These are phyloP conservation scores for Platycheirus rosarum DNA, from an alignment of 2,888 invertebrate genomes.

Conservation along the genomic window DNA sequence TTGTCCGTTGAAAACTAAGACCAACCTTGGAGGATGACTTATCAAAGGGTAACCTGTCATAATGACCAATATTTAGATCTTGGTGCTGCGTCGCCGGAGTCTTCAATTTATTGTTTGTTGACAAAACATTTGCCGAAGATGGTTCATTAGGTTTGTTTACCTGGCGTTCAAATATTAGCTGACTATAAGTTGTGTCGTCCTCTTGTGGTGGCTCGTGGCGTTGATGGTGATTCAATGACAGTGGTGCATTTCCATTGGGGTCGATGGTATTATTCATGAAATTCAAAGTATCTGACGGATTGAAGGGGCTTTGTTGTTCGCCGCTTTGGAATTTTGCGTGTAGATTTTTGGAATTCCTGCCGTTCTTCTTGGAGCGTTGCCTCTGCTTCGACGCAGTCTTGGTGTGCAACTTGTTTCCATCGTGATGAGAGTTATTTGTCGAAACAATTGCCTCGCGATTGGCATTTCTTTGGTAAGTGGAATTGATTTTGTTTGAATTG, in stretches of 20 bases:
- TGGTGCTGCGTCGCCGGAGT: background rate
- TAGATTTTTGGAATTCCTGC: constrained; percentile 57
- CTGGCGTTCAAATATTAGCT: constrained; percentile 58
- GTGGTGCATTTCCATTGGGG: constrained; percentile 61
- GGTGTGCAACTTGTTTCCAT: constrained; percentile 43
- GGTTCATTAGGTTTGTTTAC: constrained; percentile 52
- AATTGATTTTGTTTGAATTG: constrained; percentile 34
- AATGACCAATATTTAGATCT: constrained; percentile 56
- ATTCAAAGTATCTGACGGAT: constrained; percentile 10
- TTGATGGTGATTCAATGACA: too few relatives aligned
- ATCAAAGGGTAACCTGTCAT: constrained; percentile 67
- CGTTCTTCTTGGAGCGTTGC: constrained; percentile 52
- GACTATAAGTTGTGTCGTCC: constrained; percentile 66
- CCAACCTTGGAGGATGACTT: constrained; percentile 29
- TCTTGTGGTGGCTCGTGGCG: constrained; percentile 42
- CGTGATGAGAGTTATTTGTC: constrained; percentile 47
- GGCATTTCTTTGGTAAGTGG: constrained; percentile 53
- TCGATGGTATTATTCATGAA: constrained; percentile 48
- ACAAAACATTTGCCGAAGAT: constrained; percentile 28
- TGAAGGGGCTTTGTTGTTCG: constrained; percentile 24
- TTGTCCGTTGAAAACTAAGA: constrained; percentile 22
- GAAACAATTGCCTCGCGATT: constrained; percentile 37
- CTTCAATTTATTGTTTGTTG: constrained; percentile 26
- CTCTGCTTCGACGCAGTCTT: constrained; percentile 52
- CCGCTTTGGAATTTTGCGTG: constrained; percentile 51